Evolutionary conservation across 2,797 vertebrate species (phyloP).

Genomic region (Melopsittacus undulatus): DNA sequence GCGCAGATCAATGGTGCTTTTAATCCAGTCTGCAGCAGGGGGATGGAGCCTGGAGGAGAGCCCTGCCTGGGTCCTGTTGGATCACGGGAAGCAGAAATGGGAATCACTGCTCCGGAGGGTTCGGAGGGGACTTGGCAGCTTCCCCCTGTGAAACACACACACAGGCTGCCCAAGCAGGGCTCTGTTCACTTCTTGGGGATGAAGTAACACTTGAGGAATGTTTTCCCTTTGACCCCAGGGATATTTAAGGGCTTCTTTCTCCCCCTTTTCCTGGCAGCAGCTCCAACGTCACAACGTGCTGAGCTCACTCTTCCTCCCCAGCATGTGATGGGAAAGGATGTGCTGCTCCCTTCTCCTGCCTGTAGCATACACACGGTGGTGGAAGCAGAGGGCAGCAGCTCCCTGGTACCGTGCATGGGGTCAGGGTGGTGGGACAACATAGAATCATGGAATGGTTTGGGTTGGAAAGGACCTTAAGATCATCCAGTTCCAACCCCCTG

Average conservation of each 20-base stretch:
- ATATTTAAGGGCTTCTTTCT: not conserved
- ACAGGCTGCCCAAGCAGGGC: not conserved
- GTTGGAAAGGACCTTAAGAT: too few species aligned
- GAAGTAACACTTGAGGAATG: not conserved
- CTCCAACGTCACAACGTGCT: not conserved
- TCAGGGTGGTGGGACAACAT: not conserved
- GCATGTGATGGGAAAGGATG: not conserved
- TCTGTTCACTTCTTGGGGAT: not conserved
- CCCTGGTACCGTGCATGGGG: not conserved
- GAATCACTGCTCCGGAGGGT: not conserved
- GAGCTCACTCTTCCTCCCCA: not conserved
- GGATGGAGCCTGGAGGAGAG: not conserved
- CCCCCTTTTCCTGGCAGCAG: not conserved
- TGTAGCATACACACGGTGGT: accelerated
- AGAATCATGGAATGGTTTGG: too few species aligned
- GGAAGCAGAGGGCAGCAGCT: not conserved
- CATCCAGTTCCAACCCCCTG: too few species aligned
- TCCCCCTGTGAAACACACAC: accelerated
- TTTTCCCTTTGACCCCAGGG: not conserved
- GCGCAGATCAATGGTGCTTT: not conserved
- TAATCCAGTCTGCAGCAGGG: not conserved
- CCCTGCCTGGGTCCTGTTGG: not conserved
- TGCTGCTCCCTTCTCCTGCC: not conserved
- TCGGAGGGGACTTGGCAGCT: not conserved
- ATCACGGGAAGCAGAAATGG: not conserved